phyloP scores from a whole-genome alignment of 2,113 vertebrate genomes.

The Chloropsis hardwickii region DNA sequence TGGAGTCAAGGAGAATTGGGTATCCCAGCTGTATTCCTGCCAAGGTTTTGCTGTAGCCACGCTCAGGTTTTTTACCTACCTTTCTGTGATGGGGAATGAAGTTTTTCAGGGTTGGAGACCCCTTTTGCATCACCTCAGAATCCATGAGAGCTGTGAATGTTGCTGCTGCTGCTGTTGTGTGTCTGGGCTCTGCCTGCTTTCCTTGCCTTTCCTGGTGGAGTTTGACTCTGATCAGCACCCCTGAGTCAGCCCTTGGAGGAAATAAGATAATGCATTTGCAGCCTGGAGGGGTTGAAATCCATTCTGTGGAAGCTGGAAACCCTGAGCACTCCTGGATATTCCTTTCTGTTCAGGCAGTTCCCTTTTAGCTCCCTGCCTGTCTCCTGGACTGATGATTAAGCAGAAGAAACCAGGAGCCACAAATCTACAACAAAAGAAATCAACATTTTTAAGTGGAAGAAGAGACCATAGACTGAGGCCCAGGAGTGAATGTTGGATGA shows the following conservation, averaged over 20 bases:
- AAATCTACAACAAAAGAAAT: neutral
- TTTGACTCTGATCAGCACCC: neutral
- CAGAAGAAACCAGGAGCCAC: neutral
- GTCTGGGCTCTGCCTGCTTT: neutral
- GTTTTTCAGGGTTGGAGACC: neutral
- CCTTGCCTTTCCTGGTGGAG: neutral
- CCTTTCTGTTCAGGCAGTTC: neutral
- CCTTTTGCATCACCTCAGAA: neutral
- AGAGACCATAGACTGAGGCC: neutral
- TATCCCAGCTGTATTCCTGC: neutral
- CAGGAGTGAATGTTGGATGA: neutral
- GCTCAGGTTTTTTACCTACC: neutral
- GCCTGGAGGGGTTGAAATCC: neutral
- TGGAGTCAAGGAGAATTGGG: neutral
- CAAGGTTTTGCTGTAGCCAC: neutral
- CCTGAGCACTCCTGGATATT: neutral
- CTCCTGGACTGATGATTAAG: neutral
- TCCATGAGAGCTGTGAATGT: neutral
- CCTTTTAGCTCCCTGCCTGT: neutral
- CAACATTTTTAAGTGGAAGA: neutral
- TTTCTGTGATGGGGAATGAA: neutral
- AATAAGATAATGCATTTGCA: neutral
- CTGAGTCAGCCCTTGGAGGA: neutral
- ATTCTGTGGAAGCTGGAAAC: neutral
- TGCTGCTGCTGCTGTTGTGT: neutral